Base-by-base conservation (phyloP, 2,888 invertebrate genomes). In the Dryococelus australis region DNA sequence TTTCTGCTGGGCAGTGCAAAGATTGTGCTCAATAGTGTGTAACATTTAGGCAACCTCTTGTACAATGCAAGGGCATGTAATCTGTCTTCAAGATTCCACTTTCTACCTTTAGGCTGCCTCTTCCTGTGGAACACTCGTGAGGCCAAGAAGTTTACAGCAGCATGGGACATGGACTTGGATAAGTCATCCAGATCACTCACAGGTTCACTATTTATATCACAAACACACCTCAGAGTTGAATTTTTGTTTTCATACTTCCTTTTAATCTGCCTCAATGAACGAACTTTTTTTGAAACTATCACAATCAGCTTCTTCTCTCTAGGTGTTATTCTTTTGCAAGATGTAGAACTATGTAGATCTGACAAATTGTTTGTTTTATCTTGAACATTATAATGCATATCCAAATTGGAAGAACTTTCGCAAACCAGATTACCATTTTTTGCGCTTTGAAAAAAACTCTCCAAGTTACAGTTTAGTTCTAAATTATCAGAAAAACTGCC, bases 291-390 rank as follows among this genome's bases (percentile, higher is more conserved):
- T 2, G 65, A 65, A 65, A 65, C 65, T 20, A 65, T 0, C 65
- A 65, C n/a, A n/a, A 65, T 65, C 65, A 65, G n/a, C 65, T 65
- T 65, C 65, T 65, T 65, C 65, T 65, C 65, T 65, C 65, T 65
- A n/a, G 65, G 8, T n/a, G 65, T 65, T n/a, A 65, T 20, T 65
- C 16, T 10, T 65, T n/a, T 65, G 65, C 65, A 65, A n/a, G 65
- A 65, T n/a, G 65, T n/a, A 20, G 8, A n/a, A n/a, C 65, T 24
- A 9, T 65, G 65, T 8, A 65, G 24, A 20, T 65, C 24, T 47
- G 47, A 47, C 47, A 47, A 47, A 16, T 16, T 47, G 47, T 47
- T 47, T 13, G 47, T 13, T 13, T 47, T 13, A 47, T 47, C 16
- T 2, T 47, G 47, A 16, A 47, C 47, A 47, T 6, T 47, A 47